phyloP scores from a whole-genome alignment of 2,888 invertebrate genomes.

The Uloborus plumipes region DNA sequence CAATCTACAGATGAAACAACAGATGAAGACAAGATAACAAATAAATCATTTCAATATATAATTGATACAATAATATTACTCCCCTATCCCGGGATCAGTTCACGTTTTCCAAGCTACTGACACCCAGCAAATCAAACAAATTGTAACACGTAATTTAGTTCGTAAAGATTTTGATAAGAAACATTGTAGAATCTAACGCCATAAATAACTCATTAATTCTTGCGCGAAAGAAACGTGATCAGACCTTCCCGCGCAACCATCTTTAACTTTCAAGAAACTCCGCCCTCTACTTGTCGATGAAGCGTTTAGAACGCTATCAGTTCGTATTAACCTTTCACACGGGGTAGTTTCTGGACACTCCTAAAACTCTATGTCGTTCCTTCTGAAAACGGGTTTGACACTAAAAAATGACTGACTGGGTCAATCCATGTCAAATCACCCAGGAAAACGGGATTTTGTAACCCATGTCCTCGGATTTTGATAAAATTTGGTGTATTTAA shows the following conservation, averaged over 20 bases:
- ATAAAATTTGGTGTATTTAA: too few species aligned
- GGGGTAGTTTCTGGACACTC: constrained; percentile 39
- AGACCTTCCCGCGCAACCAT: constrained; percentile 45
- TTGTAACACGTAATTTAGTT: constrained; percentile 46
- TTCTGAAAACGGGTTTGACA: too few species aligned
- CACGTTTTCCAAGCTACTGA: constrained; percentile 40
- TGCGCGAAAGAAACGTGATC: constrained; percentile 48
- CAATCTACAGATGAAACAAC: too few species aligned
- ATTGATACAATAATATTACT: constrained; percentile 2
- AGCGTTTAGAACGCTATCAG: constrained; percentile 39
- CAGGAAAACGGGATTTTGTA: too few species aligned
- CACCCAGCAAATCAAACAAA: constrained; percentile 51
- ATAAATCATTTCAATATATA: constrained; percentile 25
- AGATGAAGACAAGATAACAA: not conserved
- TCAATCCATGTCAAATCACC: too few species aligned
- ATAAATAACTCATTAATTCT: constrained; percentile 56
- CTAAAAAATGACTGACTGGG: too few species aligned
- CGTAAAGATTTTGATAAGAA: constrained; percentile 28
- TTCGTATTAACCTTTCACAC: constrained; percentile 46
- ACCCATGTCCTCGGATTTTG: too few species aligned
- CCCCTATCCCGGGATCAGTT: constrained; percentile 20
- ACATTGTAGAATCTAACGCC: constrained; percentile 39
- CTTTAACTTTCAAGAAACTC: constrained; percentile 50
- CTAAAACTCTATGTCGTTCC: not conserved
- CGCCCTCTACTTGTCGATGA: constrained; percentile 50